Conservation (phyloP, 1,140 invertebrate genomes). For the Arion vulgaris region DNA sequence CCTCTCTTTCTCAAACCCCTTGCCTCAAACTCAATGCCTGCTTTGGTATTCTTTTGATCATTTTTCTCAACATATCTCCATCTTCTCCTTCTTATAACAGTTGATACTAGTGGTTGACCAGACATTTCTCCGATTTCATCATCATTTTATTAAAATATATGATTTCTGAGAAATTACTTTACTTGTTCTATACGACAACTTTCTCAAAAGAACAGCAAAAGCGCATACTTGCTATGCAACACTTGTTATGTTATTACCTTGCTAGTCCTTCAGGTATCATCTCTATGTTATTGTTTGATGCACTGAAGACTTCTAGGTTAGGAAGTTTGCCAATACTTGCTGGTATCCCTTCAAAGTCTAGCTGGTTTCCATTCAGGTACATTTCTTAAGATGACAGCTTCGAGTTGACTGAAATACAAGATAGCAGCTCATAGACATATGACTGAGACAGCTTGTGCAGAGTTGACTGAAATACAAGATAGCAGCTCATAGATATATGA, state of each 20-base stretch:
- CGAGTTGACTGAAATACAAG: slow-evolving; percentile 76
- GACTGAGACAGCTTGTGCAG: slow-evolving; percentile 39
- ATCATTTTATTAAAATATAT: no score
- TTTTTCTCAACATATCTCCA: no score
- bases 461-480: slow-evolving; percentile 71
- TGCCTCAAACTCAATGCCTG: no score
- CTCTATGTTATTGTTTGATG: slow-evolving; percentile 95
- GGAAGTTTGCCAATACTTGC: slow-evolving; percentile 97
- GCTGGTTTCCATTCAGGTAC: slow-evolving; percentile 93
- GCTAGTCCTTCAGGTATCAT: slow-evolving; percentile 99
- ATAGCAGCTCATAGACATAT: neutral
- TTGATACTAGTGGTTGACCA: no score
- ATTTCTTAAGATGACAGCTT: slow-evolving; percentile 88
- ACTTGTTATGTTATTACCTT: slow-evolving; percentile 76
- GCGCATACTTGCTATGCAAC: no score
- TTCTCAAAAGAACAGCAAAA: no score
- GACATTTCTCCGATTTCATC: no score
- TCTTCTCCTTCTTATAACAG: no score
- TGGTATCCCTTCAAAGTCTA: slow-evolving; percentile 98
- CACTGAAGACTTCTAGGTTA: slow-evolving; percentile 94
- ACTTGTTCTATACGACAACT: no score
- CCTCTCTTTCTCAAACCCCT: no score
- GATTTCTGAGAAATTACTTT: no score
- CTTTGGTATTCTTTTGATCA: no score
- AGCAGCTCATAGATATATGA: neutral